phyloP scores from a whole-genome alignment of 2,113 vertebrate species.

The Girardinichthys multiradiatus region DNA sequence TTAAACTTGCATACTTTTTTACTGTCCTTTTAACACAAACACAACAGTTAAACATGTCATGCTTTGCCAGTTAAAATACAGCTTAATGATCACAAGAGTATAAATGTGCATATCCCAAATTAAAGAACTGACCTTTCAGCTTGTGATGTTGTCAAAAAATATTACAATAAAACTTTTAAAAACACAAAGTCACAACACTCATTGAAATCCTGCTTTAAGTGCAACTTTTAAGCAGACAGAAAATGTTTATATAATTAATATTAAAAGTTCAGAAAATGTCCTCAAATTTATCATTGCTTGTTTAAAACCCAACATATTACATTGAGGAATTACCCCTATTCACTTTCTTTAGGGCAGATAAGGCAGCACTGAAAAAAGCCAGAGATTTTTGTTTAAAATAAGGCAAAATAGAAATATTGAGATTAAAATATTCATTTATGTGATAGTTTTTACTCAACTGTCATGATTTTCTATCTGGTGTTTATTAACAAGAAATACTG shows the following conservation, averaged over 20 bases:
- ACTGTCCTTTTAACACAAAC: neutral
- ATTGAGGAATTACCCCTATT: neutral
- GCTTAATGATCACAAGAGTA: constrained; percentile 13
- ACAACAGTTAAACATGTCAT: constrained; percentile 21
- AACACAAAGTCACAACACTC: neutral
- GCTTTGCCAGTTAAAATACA: constrained; percentile 26
- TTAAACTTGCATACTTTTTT: constrained; percentile 29
- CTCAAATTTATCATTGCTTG: neutral
- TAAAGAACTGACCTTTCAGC: constrained; percentile 29
- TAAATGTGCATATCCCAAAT: constrained; percentile 12
- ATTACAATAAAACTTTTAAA: neutral
- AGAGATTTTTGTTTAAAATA: neutral
- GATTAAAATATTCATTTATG: neutral
- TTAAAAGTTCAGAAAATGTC: neutral
- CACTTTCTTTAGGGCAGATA: neutral
- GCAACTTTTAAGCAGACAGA: neutral
- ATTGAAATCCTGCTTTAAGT: neutral
- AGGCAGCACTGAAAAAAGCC: neutral
- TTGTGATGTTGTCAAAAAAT: constrained; percentile 19
- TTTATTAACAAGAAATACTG: neutral
- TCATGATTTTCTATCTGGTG: neutral
- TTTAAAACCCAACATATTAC: neutral
- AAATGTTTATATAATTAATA: neutral
- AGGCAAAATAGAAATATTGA: neutral
- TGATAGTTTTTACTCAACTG: neutral